Percentiles rank a stretch among this genome's conserved stretches.
Evolutionary conservation across 1,140 invertebrate species (phyloP).

Genomic region (Drosophila tropicalis): DNA sequence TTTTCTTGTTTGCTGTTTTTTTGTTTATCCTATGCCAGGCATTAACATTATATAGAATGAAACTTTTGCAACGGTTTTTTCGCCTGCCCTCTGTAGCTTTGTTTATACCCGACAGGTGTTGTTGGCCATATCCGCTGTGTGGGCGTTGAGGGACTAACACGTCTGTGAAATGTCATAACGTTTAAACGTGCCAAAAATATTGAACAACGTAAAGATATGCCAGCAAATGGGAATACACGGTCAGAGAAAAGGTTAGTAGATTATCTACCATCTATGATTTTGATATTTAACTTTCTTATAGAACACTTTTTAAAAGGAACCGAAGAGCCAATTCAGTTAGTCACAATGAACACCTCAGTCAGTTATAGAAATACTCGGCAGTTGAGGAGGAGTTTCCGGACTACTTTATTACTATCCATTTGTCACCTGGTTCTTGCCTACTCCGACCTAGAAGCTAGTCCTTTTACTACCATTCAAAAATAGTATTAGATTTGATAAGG

Average conservation of each 20-base stretch:
- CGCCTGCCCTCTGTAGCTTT: slow-evolving; percentile 13
- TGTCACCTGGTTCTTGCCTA: too few relatives aligned
- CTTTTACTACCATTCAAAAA: too few relatives aligned
- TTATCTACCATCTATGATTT: too few relatives aligned
- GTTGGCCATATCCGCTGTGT: slow-evolving; percentile 61
- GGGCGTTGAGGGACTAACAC: slow-evolving; percentile 74
- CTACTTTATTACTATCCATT: too few relatives aligned
- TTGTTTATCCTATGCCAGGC: slow-evolving; percentile 10
- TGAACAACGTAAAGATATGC: slow-evolving; percentile 43
- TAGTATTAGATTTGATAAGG: too few relatives aligned
- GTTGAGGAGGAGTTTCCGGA: too few relatives aligned
- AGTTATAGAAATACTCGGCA: too few relatives aligned
- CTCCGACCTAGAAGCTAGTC: too few relatives aligned
- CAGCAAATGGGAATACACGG: background rate
- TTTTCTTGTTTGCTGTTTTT: slow-evolving; percentile 29
- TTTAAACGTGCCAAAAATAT: slow-evolving; percentile 79
- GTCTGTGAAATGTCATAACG: slow-evolving; percentile 82
- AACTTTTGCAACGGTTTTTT: slow-evolving; percentile 26
- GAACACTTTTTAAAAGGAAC: too few relatives aligned
- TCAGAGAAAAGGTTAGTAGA: slow-evolving; percentile 2
- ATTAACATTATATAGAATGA: slow-evolving; percentile 41
- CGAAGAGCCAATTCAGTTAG: too few relatives aligned
- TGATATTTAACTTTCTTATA: too few relatives aligned
- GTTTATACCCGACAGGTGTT: slow-evolving; percentile 64
- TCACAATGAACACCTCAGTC: too few relatives aligned